Percentiles rank a stretch among this genome's conserved stretches.
These are phyloP conservation scores for Eulemur rufifrons DNA, from an alignment of 2,113 vertebrate species.

Conservation along the genomic window DNA sequence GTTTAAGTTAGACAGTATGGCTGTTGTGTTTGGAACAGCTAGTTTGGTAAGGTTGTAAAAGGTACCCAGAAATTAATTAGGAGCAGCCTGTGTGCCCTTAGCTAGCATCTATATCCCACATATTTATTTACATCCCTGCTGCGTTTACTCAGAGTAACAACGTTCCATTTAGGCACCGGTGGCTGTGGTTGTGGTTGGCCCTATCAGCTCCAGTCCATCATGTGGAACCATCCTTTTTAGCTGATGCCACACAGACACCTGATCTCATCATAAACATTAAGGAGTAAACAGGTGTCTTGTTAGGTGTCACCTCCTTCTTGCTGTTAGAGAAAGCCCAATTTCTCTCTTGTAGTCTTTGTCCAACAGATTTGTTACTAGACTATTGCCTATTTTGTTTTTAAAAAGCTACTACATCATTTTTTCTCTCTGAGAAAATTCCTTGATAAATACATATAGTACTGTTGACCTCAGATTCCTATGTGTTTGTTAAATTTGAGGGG, in stretches of 20 bases:
- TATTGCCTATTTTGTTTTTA: background rate
- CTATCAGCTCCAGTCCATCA: background rate
- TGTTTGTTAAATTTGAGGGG: slow-evolving; percentile 15
- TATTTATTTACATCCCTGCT: background rate
- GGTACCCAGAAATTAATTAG: background rate
- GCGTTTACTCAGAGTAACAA: background rate
- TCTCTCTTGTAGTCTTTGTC: background rate
- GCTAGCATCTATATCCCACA: background rate
- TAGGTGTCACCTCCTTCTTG: background rate
- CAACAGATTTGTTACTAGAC: slow-evolving; percentile 25
- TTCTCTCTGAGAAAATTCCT: slow-evolving; percentile 33
- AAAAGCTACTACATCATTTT: slow-evolving; percentile 14
- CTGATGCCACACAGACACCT: background rate
- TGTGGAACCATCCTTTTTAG: background rate
- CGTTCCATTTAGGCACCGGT: background rate
- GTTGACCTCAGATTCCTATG: background rate
- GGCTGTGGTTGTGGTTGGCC: background rate
- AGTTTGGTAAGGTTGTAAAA: slow-evolving; percentile 38
- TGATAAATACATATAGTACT: background rate
- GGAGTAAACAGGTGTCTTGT: background rate
- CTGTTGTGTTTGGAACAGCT: slow-evolving; percentile 21
- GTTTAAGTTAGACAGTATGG: background rate
- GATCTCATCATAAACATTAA: background rate
- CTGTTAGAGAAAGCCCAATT: background rate
- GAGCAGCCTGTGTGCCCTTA: background rate